These are phyloP conservation scores for Lycophotia porphyrea DNA, from an alignment of 2,888 invertebrate genomes.

Conservation along the genomic window DNA sequence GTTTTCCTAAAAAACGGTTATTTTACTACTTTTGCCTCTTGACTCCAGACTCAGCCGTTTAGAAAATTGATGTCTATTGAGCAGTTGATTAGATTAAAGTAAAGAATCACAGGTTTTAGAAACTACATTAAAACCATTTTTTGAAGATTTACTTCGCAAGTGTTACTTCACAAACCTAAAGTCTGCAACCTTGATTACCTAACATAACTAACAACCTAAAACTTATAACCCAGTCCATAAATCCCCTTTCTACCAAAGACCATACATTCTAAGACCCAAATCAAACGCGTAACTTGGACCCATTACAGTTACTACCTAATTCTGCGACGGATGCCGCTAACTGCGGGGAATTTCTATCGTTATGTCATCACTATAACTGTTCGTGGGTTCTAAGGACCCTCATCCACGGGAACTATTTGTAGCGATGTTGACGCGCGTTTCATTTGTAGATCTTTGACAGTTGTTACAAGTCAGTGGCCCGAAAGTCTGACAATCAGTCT, in stretches of 20 bases:
- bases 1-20: background rate
- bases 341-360: slow-evolving; percentile 71
- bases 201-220: slow-evolving; percentile 12
- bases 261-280: slow-evolving; percentile 60
- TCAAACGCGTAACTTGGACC: slow-evolving; percentile 57
- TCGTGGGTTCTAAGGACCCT: slow-evolving; percentile 58
- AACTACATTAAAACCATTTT: background rate
- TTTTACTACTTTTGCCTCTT: background rate
- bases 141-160: background rate
- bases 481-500: background rate
- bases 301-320: slow-evolving; percentile 60
- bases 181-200: background rate
- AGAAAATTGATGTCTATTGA: background rate
- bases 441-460: background rate
- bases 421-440: background rate
- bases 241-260: slow-evolving; percentile 27
- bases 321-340: slow-evolving; percentile 73
- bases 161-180: background rate
- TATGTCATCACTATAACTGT: slow-evolving; percentile 74
- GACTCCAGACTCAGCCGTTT: background rate
- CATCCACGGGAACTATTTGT: background rate
- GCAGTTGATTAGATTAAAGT: background rate
- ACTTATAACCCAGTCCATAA: slow-evolving; percentile 26
- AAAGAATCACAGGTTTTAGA: background rate
- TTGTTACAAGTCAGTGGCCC: background rate